phyloP scores from a whole-genome alignment of 2,113 vertebrate species.

The Lonchura striata region DNA sequence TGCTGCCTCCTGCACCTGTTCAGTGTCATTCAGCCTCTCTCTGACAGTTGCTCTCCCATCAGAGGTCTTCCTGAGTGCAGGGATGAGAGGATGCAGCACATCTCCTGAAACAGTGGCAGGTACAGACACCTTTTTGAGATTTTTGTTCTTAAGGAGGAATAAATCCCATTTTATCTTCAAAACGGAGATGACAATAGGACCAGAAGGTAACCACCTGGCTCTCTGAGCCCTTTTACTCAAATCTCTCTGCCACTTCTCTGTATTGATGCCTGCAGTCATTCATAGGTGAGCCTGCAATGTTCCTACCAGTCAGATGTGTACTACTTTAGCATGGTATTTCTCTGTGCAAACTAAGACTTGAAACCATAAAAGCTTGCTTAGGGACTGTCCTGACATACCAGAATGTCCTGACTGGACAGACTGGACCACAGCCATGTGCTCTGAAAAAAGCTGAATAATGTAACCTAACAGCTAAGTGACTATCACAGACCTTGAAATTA shows the following conservation, averaged over 20 bases:
- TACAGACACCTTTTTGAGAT: not conserved
- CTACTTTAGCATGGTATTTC: not conserved
- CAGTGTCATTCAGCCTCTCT: not conserved
- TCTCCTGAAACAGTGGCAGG: fast-evolving
- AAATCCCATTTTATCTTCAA: not conserved
- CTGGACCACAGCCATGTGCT: not conserved
- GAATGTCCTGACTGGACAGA: not conserved
- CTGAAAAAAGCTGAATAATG: not conserved
- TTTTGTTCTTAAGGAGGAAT: not conserved
- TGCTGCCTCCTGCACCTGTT: not conserved
- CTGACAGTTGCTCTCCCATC: not conserved
- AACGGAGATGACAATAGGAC: fast-evolving
- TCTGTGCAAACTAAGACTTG: not conserved
- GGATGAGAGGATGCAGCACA: fast-evolving
- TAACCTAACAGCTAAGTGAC: not conserved
- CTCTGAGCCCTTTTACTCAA: not conserved
- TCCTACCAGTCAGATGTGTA: not conserved
- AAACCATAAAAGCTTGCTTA: not conserved
- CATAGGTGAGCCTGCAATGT: not conserved
- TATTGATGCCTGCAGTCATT: not conserved
- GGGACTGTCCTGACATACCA: not conserved
- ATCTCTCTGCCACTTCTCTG: not conserved
- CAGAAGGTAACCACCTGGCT: not conserved
- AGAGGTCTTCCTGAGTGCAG: not conserved
- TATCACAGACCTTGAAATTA: not conserved